These are phyloP conservation scores for Zoanthus solanderi DNA, from an alignment of 92 coral and sea anemone species.

Conservation along the genomic window DNA sequence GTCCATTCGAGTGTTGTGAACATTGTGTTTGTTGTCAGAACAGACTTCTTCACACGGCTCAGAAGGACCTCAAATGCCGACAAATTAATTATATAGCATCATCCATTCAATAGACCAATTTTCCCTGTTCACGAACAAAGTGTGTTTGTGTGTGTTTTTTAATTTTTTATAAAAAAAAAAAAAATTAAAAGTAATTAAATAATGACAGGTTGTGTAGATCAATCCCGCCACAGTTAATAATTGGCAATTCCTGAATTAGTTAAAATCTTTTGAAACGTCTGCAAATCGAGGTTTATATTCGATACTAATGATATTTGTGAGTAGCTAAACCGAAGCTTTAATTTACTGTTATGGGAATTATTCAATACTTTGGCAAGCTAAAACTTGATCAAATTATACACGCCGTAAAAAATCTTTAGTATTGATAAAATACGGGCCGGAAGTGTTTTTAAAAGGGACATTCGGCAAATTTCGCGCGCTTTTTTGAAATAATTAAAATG, in stretches of 20 bases:
- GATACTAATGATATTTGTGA: no score
- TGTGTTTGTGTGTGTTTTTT: no score
- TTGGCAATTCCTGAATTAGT: no score
- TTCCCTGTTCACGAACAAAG: not conserved
- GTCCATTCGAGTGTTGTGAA: slow-evolving; percentile 36
- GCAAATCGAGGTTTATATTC: no score
- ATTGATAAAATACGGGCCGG: not conserved
- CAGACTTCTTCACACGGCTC: slow-evolving; percentile 40
- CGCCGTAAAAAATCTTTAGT: not conserved
- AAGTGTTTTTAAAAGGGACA: not conserved
- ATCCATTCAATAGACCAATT: not conserved
- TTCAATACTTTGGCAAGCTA: not conserved
- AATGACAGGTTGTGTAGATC: not conserved
- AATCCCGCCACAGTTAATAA: no score
- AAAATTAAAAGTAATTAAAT: not conserved
- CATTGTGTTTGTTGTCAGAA: not conserved
- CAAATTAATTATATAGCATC: not conserved
- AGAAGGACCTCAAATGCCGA: slow-evolving; percentile 13
- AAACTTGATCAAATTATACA: not conserved
- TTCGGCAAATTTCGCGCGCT: slow-evolving; percentile 16
- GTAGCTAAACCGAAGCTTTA: no score
- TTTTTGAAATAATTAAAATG: not conserved
- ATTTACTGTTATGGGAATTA: no score
- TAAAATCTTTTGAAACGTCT: no score
- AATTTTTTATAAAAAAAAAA: no score